Evolutionary conservation across 2,113 vertebrate species (phyloP).

Genomic region (Piprites chloris): DNA sequence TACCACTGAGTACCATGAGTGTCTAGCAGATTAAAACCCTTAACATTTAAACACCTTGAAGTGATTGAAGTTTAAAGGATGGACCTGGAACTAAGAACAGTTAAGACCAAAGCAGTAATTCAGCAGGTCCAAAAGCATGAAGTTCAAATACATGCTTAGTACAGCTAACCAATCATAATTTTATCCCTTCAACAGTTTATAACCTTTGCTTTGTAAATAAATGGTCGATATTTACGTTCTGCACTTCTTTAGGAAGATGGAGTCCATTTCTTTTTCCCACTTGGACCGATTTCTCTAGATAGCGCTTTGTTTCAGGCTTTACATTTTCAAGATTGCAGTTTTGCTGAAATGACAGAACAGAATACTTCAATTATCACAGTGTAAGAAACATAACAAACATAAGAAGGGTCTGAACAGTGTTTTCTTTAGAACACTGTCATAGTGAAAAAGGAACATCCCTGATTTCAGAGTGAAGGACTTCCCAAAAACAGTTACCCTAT

Average conservation of each 20-base stretch:
- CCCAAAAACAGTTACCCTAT: neutral
- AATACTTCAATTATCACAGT: neutral
- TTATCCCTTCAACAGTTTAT: neutral
- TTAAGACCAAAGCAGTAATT: neutral
- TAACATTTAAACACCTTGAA: neutral
- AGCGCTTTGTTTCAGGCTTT: constrained; percentile 84
- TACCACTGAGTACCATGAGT: neutral
- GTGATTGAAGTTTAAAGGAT: neutral
- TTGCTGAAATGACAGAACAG: constrained; percentile 74
- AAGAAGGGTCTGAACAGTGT: neutral
- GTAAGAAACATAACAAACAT: neutral
- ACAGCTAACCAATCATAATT: neutral
- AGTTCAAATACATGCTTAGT: neutral
- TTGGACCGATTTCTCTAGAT: constrained; percentile 86
- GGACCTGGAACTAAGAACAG: neutral
- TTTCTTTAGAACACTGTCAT: neutral
- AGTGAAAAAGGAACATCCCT: neutral
- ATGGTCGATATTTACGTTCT: constrained; percentile 77
- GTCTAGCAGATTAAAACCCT: neutral
- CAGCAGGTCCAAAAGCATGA: neutral
- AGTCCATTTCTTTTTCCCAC: constrained; percentile 88
- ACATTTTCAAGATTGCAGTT: constrained; percentile 71
- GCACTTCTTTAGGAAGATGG: constrained; percentile 85
- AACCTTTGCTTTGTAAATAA: neutral
- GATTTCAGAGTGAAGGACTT: neutral